A percentile compares a stretch with the other conserved stretches of the same genome.
These are phyloP conservation scores for Gastracanthus pulcherrimus DNA, from an alignment of 2,888 invertebrate genomes.

Conservation along the genomic window DNA sequence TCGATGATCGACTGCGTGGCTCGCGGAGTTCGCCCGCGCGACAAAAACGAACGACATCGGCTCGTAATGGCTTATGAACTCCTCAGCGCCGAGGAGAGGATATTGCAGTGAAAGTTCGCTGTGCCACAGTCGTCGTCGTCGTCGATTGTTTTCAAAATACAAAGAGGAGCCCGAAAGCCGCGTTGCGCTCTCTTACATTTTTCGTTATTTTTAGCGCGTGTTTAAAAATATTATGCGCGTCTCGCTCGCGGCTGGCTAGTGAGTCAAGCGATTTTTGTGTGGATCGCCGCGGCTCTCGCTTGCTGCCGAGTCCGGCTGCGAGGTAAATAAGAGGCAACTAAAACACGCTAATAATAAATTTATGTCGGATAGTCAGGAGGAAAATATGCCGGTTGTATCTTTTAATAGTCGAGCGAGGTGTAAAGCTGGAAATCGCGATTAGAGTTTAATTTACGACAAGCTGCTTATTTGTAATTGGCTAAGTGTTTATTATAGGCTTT, in stretches of 20 bases:
- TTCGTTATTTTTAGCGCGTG: background rate
- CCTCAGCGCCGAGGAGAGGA: background rate
- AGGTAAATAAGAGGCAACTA: background rate
- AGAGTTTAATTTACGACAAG: background rate
- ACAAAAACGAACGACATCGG: background rate
- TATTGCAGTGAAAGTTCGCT: slow-evolving; percentile 9
- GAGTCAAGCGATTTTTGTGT: no score
- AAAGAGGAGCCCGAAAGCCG: background rate
- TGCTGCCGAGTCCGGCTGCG: background rate
- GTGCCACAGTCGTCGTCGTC: background rate
- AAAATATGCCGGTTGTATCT: background rate
- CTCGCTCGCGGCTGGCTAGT: no score
- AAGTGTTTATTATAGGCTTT: background rate
- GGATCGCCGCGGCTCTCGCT: no score
- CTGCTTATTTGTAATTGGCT: background rate
- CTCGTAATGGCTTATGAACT: slow-evolving; percentile 2
- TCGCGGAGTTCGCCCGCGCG: background rate
- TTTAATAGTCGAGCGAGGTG: background rate
- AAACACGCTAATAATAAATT: background rate
- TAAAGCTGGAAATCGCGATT: background rate
- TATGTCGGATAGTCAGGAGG: background rate
- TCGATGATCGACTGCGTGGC: slow-evolving; percentile 10
- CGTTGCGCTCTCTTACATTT: background rate
- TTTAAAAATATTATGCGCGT: background rate
- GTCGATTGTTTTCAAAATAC: background rate